phyloP scores from a whole-genome alignment of 1,140 invertebrate genomes.

The Pinna nobilis region DNA sequence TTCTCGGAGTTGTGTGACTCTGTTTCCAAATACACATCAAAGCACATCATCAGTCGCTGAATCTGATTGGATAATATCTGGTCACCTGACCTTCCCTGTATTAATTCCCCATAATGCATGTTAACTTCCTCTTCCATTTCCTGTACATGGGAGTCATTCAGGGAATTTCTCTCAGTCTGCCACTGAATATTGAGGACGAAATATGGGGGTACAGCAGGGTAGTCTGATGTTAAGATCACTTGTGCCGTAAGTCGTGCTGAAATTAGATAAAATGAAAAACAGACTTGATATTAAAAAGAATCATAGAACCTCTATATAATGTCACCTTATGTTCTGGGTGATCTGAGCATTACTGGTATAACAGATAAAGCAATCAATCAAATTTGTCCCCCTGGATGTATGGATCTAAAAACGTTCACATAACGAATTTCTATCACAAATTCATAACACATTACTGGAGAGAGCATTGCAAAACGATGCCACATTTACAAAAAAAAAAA shows the following conservation, averaged over 20 bases:
- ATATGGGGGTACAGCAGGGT: conserved; percentile 85
- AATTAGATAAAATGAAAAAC: conserved; percentile 22
- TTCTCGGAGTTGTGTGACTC: conserved; percentile 73
- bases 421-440: too few species aligned
- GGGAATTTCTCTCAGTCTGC: conserved; percentile 81
- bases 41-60: conserved; percentile 85
- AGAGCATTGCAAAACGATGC: too few species aligned
- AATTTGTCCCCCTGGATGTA: too few species aligned
- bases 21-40: conserved; percentile 92
- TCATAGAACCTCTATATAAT: too few species aligned
- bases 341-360: too few species aligned
- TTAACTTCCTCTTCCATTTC: conserved; percentile 86
- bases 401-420: too few species aligned
- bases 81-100: conserved; percentile 68
- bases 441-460: too few species aligned
- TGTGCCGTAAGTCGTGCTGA: conserved; percentile 84
- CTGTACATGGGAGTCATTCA: conserved; percentile 82
- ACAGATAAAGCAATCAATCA: too few species aligned
- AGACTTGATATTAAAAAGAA: too few species aligned
- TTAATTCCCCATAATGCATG: conserved; percentile 77
- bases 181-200: conserved; percentile 82
- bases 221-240: conserved; percentile 87
- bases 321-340: too few species aligned
- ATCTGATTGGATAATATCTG: conserved; percentile 85
- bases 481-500: too few species aligned